Percentiles rank a stretch among this genome's conserved stretches.
These are phyloP conservation scores for Lasioglossum oenotherae DNA, from an alignment of 2,888 invertebrate genomes.

Conservation along the genomic window DNA sequence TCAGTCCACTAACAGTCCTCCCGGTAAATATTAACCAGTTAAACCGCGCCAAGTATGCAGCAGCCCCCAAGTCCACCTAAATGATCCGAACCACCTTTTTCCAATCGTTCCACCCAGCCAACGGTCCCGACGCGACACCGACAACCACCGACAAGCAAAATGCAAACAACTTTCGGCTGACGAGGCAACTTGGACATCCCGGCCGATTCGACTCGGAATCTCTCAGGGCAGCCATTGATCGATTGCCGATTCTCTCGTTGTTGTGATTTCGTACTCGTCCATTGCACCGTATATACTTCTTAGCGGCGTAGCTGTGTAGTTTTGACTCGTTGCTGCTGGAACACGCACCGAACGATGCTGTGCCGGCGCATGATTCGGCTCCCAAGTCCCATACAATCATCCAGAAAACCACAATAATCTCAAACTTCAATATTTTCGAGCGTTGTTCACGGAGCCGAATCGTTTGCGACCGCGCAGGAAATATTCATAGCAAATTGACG, in stretches of 20 bases:
- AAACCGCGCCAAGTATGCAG: constrained; percentile 23
- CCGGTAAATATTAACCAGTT: not conserved
- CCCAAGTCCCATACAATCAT: not conserved
- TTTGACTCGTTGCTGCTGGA: constrained; percentile 40
- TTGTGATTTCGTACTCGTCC: constrained; percentile 68
- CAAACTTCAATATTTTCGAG: not conserved
- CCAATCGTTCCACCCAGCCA: constrained; percentile 78
- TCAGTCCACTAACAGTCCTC: constrained; percentile 21
- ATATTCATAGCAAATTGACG: constrained; percentile 45
- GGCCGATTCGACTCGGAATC: constrained; percentile 58
- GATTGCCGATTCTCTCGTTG: constrained; percentile 73
- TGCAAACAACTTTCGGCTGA: constrained; percentile 62
- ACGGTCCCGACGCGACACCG: constrained; percentile 83
- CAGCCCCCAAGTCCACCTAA: not conserved
- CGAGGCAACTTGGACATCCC: constrained; percentile 68
- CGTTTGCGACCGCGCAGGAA: constrained; percentile 25
- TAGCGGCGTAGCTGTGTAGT: constrained; percentile 57
- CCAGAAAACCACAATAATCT: not conserved
- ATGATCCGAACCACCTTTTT: not conserved
- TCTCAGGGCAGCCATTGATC: constrained; percentile 61
- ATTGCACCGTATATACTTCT: constrained; percentile 69
- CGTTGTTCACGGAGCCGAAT: constrained; percentile 5
- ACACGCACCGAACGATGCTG: constrained; percentile 40
- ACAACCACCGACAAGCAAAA: constrained; percentile 73
- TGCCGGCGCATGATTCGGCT: constrained; percentile 55